Conservation (phyloP, 2,888 invertebrate species). For the Hemistola chrysoprasaria region DNA sequence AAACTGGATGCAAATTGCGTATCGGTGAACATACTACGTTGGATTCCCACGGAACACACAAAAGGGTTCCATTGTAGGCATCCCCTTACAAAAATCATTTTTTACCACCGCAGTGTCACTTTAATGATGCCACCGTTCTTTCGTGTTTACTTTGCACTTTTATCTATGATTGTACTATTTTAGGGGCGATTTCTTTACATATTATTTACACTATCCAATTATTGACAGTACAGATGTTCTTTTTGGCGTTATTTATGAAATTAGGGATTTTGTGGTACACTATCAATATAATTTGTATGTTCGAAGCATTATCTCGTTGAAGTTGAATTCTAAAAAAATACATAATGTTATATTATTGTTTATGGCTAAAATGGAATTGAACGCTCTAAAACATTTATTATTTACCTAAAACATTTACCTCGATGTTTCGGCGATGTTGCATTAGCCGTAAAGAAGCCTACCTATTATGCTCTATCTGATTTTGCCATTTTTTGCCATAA, state of each 20-base stretch:
- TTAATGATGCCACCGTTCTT: constrained; percentile 64
- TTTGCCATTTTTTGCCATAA: no score
- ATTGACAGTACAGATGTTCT: constrained; percentile 37
- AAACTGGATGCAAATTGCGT: constrained; percentile 24
- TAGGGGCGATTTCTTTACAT: constrained; percentile 70
- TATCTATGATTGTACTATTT: constrained; percentile 60
- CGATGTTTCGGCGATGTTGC: no score
- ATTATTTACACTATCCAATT: constrained; percentile 44
- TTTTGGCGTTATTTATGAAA: constrained; percentile 27
- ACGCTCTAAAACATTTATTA: no score
- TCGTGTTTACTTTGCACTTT: constrained; percentile 70
- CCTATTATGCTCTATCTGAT: no score
- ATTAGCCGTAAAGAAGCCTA: no score
- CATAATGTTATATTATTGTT: no score
- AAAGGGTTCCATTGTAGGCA: constrained; percentile 27
- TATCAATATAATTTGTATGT: constrained; percentile 21
- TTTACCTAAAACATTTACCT: no score
- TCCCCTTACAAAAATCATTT: constrained; percentile 35
- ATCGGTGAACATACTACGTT: constrained; percentile 1
- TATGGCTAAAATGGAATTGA: no score
- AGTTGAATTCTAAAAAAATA: no score
- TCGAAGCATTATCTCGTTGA: constrained; percentile 17
- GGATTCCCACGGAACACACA: constrained; percentile 31
- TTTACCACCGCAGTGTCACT: constrained; percentile 63
- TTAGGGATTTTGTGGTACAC: constrained; percentile 3